phyloP scores from a whole-genome alignment of 2,797 vertebrate species.

The Poecilia gillii region DNA sequence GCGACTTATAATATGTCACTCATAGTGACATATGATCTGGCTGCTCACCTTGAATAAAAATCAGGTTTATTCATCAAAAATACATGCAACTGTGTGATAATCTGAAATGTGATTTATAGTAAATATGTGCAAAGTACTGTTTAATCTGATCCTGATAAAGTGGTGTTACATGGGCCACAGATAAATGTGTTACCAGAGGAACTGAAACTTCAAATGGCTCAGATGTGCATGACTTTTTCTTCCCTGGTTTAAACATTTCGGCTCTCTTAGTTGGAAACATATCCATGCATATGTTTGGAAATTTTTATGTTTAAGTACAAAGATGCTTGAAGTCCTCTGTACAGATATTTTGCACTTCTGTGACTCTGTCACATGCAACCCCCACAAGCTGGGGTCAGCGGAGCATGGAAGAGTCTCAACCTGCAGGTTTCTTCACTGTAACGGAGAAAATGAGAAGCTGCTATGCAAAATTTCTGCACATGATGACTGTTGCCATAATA shows the following conservation, averaged over 20 bases:
- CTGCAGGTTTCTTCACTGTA: conserved; percentile 24
- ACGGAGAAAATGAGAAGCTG: conserved; percentile 39
- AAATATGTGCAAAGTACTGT: neutral
- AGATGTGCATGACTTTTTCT: neutral
- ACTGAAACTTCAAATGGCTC: conserved; percentile 16
- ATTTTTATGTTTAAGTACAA: too few species aligned
- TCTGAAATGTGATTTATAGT: neutral
- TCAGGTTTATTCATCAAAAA: neutral
- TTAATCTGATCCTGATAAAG: neutral
- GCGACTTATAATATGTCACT: neutral
- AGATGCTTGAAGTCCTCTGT: neutral
- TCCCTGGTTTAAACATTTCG: neutral
- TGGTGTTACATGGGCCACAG: neutral
- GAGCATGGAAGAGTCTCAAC: conserved; percentile 21
- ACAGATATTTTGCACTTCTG: neutral
- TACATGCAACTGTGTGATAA: neutral
- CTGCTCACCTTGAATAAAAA: neutral
- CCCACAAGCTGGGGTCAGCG: conserved; percentile 23
- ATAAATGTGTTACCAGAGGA: conserved; percentile 12
- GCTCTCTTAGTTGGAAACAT: neutral
- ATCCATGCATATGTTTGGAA: neutral
- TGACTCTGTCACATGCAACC: neutral
- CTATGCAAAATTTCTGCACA: conserved; percentile 43
- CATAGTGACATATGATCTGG: neutral
- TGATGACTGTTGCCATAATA: neutral